Evolutionary conservation across 2,888 invertebrate species (phyloP).

Genomic region (Synergus laeviventris): DNA sequence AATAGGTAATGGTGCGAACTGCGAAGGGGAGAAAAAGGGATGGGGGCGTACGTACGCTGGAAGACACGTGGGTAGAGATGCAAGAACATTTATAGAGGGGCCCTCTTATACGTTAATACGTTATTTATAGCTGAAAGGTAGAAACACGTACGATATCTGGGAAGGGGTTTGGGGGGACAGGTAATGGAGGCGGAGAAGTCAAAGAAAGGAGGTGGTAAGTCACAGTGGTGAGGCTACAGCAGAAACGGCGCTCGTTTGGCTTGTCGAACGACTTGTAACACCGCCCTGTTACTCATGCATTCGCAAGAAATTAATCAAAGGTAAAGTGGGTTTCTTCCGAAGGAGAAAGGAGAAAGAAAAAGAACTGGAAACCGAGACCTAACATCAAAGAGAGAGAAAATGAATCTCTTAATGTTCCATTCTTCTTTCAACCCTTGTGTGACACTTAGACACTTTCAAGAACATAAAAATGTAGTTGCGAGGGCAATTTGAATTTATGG

Average conservation of each 20-base stretch:
- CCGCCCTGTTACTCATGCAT: constrained; percentile 59
- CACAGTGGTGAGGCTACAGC: constrained; percentile 49
- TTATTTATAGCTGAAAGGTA: constrained; percentile 45
- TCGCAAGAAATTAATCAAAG: constrained; percentile 67
- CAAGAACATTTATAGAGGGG: constrained; percentile 42
- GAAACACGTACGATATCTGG: constrained; percentile 42
- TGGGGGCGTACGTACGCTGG: constrained; percentile 18
- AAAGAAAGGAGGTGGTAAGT: constrained; percentile 50
- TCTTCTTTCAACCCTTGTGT: not conserved
- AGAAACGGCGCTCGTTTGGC: constrained; percentile 58
- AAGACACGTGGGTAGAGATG: constrained; percentile 42
- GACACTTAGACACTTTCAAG: not conserved
- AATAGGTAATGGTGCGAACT: not conserved
- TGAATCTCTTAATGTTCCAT: not conserved
- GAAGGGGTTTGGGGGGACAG: constrained; percentile 6
- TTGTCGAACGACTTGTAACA: constrained; percentile 68
- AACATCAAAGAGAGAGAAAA: not conserved
- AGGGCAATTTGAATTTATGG: not conserved
- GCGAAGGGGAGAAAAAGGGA: constrained; percentile 43
- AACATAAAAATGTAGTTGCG: not conserved
- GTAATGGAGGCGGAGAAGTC: constrained; percentile 35
- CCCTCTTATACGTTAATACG: constrained; percentile 51
- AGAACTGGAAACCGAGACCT: not conserved
- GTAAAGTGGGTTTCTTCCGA: constrained; percentile 52
- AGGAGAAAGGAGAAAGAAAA: constrained; percentile 10